These are phyloP conservation scores for Halichondria panicea DNA, from an alignment of 37 sponge, comb jelly and placozoan species.

Conservation along the genomic window DNA sequence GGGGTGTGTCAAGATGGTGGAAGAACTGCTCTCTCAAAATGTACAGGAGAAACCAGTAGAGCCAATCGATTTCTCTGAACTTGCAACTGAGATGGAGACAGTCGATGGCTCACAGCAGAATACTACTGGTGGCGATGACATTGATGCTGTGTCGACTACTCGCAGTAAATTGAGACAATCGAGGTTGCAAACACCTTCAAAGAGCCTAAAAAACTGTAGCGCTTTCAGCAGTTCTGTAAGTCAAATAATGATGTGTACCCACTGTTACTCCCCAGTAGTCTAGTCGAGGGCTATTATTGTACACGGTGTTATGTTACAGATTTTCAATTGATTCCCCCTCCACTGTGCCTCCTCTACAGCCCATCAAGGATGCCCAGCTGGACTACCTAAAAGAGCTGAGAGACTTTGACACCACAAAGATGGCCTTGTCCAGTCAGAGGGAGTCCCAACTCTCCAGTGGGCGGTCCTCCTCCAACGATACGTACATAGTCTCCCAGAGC, in stretches of 20 bases:
- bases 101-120: neutral
- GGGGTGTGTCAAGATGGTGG: neutral
- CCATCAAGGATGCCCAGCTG: neutral
- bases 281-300: no score
- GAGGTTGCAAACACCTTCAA: neutral
- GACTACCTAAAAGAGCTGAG: conserved; percentile 1
- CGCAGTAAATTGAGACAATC: neutral
- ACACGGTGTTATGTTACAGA: no score
- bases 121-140: neutral
- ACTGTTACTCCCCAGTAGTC: no score
- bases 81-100: neutral
- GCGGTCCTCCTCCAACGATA: no score
- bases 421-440: no score
- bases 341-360: neutral
- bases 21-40: neutral
- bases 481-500: no score
- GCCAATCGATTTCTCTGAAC: neutral
- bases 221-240: conserved; percentile 6
- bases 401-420: no score
- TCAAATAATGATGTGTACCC: neutral
- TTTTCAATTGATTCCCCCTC: no score
- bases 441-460: no score
- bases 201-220: conserved; percentile 5
- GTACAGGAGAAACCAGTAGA: neutral
- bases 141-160: neutral